Conservation (phyloP, 2,888 invertebrate species). For the Carterocephalus palaemon region DNA sequence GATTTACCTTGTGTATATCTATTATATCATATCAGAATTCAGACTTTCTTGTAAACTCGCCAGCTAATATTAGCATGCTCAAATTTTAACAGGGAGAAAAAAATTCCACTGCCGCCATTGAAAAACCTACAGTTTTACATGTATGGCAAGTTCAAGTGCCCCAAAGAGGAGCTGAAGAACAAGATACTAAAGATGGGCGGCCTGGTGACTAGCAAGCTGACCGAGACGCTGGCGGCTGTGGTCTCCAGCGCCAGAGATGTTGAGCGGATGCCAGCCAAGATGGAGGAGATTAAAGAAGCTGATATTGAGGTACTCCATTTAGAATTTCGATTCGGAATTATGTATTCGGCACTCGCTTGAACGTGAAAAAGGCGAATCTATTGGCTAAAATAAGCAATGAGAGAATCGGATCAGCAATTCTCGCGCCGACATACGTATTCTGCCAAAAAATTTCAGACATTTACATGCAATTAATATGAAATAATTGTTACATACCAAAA, state of each 20-base stretch:
- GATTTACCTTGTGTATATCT: no score
- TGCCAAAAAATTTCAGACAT: no score
- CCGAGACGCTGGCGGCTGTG: slow-evolving; percentile 83
- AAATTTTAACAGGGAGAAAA: slow-evolving; percentile 63
- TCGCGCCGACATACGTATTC: no score
- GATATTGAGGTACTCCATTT: slow-evolving; percentile 87
- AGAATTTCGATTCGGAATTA: no score
- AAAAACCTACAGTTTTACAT: slow-evolving; percentile 88
- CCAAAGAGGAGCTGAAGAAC: slow-evolving; percentile 82
- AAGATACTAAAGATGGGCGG: slow-evolving; percentile 88
- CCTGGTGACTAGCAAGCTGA: slow-evolving; percentile 81
- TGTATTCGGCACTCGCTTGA: no score
- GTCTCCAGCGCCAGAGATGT: slow-evolving; percentile 85
- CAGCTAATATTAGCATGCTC: not conserved
- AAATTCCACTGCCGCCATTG: slow-evolving; percentile 82
- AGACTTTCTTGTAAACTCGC: no score
- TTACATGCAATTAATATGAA: no score
- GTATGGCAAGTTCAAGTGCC: slow-evolving; percentile 75
- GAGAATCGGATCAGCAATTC: no score
- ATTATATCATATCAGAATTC: no score
- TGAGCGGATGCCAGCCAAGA: slow-evolving; percentile 81
- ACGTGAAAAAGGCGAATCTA: no score
- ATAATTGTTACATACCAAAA: no score
- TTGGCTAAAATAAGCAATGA: no score
- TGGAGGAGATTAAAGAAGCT: slow-evolving; percentile 81